A percentile compares a stretch with the other conserved stretches of the same genome.
Evolutionary conservation across 2,113 vertebrate genomes (phyloP).

Genomic region (Muntiacus reevesi): DNA sequence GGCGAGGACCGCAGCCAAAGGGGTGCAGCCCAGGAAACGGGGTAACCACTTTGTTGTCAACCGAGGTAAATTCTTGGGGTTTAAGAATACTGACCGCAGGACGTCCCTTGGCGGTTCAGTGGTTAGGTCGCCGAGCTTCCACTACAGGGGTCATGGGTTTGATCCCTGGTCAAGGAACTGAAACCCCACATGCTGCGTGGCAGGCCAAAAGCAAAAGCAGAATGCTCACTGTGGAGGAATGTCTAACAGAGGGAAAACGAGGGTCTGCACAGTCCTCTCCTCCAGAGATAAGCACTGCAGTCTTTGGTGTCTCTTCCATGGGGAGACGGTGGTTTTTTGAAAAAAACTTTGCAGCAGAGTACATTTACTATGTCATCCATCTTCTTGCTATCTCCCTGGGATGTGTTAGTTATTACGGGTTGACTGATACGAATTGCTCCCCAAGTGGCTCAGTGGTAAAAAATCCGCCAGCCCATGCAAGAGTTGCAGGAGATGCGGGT

Average conservation of each 20-base stretch:
- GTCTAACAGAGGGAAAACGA: background rate
- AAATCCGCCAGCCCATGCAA: background rate
- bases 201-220: background rate
- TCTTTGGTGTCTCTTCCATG: rapidly evolving
- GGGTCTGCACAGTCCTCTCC: background rate
- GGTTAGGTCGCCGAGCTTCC: background rate
- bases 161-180: background rate
- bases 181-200: background rate
- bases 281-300: conserved; percentile 82
- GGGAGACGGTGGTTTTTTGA: background rate
- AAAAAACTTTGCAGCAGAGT: no score
- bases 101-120: background rate
- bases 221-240: rapidly evolving
- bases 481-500: background rate
- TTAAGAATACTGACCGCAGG: background rate
- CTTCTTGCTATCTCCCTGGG: background rate
- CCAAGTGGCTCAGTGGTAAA: background rate
- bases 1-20: background rate
- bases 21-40: rapidly evolving
- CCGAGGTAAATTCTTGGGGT: background rate
- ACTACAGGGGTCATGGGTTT: background rate
- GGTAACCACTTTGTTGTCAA: rapidly evolving
- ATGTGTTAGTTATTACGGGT: no score
- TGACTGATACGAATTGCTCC: background rate
- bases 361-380: background rate